Evolutionary conservation across 1,140 invertebrate genomes (phyloP).

Genomic region (Bombus superbus): DNA sequence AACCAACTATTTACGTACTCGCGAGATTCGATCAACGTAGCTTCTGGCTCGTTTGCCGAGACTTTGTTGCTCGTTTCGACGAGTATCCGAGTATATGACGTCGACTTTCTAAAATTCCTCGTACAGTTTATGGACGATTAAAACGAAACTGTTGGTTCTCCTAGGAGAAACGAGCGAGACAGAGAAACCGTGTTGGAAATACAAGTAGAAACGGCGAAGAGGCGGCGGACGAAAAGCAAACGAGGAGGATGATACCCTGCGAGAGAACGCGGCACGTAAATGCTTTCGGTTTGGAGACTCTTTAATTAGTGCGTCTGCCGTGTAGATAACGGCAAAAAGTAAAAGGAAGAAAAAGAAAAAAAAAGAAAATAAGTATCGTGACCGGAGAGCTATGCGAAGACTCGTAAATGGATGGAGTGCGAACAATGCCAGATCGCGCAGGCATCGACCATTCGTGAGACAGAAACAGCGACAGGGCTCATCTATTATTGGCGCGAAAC

Average conservation of each 20-base stretch:
- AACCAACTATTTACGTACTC: too few relatives aligned
- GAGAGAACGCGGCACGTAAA: neutral
- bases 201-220: neutral
- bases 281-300: conserved; percentile 33
- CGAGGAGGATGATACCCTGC: neutral
- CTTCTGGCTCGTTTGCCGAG: too few relatives aligned
- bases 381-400: conserved; percentile 64
- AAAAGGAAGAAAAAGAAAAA: conserved; percentile 14
- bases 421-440: conserved; percentile 65
- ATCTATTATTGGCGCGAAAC: conserved; percentile 75
- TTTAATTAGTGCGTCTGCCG: conserved; percentile 68
- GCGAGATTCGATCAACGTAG: too few relatives aligned
- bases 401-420: conserved; percentile 53
- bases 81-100: too few relatives aligned
- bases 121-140: neutral
- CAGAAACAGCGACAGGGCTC: conserved; percentile 62
- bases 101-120: too few relatives aligned
- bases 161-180: too few relatives aligned
- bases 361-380: conserved; percentile 54
- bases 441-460: conserved; percentile 36
- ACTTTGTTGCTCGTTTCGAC: too few relatives aligned
- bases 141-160: neutral
- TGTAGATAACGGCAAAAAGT: conserved; percentile 30
- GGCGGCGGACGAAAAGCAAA: neutral
- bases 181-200: neutral